A percentile compares a stretch with the other conserved stretches of the same genome.
Conservation (phyloP, 2,113 vertebrate species). For the Notechis scutatus region DNA sequence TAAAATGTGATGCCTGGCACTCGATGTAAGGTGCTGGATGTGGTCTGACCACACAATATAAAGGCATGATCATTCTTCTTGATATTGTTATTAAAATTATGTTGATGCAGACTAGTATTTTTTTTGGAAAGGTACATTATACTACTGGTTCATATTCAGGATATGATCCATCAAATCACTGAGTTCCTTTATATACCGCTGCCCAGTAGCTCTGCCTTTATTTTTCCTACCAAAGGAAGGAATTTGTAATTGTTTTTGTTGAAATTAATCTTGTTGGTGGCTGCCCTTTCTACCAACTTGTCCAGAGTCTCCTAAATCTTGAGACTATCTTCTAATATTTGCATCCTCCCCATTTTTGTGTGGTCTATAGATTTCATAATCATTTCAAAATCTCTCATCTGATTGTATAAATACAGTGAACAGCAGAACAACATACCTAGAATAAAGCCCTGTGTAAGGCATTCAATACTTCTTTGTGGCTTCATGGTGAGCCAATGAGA, state of each 20-base stretch:
- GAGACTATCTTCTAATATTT: not conserved
- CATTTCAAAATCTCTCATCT: not conserved
- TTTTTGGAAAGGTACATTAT: not conserved
- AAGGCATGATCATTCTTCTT: not conserved
- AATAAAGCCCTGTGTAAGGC: not conserved
- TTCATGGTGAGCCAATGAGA: not conserved
- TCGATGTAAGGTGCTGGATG: not conserved
- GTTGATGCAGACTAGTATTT: not conserved
- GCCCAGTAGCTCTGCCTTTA: not conserved
- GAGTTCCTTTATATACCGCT: not conserved
- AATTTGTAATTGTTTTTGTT: not conserved
- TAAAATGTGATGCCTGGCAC: not conserved
- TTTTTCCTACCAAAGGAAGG: not conserved
- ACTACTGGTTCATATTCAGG: not conserved
- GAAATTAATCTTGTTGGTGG: not conserved
- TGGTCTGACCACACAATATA: not conserved
- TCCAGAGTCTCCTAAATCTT: not conserved
- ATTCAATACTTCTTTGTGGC: not conserved
- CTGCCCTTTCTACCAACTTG: not conserved
- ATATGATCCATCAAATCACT: not conserved
- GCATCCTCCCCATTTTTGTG: not conserved
- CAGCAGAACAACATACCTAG: not conserved
- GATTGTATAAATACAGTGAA: not conserved
- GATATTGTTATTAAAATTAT: not conserved
- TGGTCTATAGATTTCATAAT: not conserved